Conservation (phyloP, 2,888 invertebrate genomes). For the Xestobium rufovillosum region DNA sequence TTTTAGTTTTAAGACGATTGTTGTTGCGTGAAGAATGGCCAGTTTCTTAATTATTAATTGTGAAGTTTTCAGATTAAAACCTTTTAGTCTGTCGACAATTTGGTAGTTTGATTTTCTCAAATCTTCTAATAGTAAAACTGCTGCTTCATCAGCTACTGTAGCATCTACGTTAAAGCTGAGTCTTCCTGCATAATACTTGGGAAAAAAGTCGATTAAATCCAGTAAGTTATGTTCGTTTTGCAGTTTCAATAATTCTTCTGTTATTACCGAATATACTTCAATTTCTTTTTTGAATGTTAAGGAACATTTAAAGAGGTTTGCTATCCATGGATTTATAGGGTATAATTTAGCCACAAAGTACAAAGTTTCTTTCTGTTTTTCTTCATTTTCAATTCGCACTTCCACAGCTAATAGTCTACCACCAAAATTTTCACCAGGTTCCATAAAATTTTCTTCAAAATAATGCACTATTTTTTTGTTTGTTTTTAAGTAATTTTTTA, state of each 20-base stretch:
- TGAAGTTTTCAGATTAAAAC: conserved; percentile 43
- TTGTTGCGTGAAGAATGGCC: conserved; percentile 47
- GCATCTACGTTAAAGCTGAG: conserved; percentile 26
- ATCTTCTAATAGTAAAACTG: conserved; percentile 48
- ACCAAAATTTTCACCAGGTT: conserved; percentile 49
- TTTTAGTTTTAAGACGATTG: conserved; percentile 44
- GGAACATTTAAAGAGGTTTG: conserved; percentile 44
- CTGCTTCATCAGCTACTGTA: conserved; percentile 43
- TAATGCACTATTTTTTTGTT: too few species aligned
- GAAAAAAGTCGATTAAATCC: conserved; percentile 42
- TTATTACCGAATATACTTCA: conserved; percentile 43
- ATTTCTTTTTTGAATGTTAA: conserved; percentile 48
- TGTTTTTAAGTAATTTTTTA: too few species aligned
- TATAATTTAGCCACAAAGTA: conserved; percentile 47
- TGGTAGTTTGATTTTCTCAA: conserved; percentile 41
- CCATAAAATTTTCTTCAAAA: conserved; percentile 35
- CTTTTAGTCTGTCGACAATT: conserved; percentile 38
- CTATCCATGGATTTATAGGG: conserved; percentile 44
- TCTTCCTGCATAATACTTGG: conserved; percentile 46
- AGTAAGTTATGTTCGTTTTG: conserved; percentile 40
- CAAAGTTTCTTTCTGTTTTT: conserved; percentile 31
- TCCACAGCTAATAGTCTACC: conserved; percentile 41
- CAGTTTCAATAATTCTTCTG: conserved; percentile 41
- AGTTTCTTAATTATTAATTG: conserved; percentile 38
- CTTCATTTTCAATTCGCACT: conserved; percentile 26